Conservation (phyloP, 2,113 vertebrate genomes). For the Tragelaphus scriptus region DNA sequence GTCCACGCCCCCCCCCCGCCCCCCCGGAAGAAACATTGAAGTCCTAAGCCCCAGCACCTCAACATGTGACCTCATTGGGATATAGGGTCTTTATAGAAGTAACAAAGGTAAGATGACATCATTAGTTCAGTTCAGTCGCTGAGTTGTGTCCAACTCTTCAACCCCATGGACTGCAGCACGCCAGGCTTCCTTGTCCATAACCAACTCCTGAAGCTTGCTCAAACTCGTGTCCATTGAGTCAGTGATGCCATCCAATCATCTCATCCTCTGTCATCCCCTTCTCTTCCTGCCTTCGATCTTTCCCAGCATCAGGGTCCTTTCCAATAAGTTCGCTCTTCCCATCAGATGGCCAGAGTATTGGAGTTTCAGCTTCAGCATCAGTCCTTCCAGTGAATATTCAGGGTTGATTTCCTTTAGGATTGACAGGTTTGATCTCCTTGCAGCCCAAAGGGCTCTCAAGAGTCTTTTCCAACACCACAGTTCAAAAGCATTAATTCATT, state of each 20-base stretch:
- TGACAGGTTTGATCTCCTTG: neutral
- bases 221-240: neutral
- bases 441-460: neutral
- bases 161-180: fast-evolving
- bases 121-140: neutral
- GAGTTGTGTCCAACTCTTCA: neutral
- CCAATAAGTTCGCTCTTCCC: neutral
- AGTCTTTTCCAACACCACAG: neutral
- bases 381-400: neutral
- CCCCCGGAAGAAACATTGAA: neutral
- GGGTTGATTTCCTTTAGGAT: neutral
- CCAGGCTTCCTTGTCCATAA: neutral
- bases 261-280: neutral
- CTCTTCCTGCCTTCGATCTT: neutral
- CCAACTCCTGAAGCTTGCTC: neutral
- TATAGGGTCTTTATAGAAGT: neutral
- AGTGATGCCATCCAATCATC: neutral
- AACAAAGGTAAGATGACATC: neutral
- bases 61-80: neutral
- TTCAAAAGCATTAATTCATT: neutral
- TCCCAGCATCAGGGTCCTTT: neutral
- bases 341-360: neutral
- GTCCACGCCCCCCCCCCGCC: no score
- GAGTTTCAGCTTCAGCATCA: neutral
- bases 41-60: neutral